These are phyloP conservation scores for Synergus laeviventris DNA, from an alignment of 2,888 invertebrate species.

Conservation along the genomic window DNA sequence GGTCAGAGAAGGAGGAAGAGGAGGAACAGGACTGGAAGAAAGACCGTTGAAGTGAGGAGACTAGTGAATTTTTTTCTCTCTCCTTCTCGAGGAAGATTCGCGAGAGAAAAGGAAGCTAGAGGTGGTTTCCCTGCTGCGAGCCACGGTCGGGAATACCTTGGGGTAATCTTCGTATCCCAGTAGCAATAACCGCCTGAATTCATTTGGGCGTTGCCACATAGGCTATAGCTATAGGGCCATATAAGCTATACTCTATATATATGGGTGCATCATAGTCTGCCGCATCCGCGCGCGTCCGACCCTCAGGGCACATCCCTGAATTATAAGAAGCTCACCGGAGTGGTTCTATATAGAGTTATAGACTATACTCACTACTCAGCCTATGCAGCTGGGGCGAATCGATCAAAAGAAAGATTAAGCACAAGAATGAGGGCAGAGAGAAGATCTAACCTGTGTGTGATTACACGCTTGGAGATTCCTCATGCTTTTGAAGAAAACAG, in stretches of 20 bases:
- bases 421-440: neutral
- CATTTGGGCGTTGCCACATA: slow-evolving; percentile 47
- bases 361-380: neutral
- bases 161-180: slow-evolving; percentile 43
- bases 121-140: slow-evolving; percentile 43
- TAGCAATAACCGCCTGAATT: slow-evolving; percentile 43
- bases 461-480: neutral
- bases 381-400: neutral
- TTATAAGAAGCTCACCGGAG: slow-evolving; percentile 20
- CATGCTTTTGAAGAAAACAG: neutral
- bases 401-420: neutral
- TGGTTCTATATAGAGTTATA: neutral
- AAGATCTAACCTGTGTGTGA: neutral
- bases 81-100: slow-evolving; percentile 32
- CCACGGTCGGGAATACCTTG: slow-evolving; percentile 42
- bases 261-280: slow-evolving; percentile 16
- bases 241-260: slow-evolving; percentile 4
- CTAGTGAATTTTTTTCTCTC: slow-evolving; percentile 36
- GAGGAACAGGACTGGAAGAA: slow-evolving; percentile 28
- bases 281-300: slow-evolving; percentile 16
- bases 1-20: slow-evolving; percentile 42
- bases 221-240: neutral
- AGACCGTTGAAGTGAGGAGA: slow-evolving; percentile 42
- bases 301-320: slow-evolving; percentile 33
- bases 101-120: slow-evolving; percentile 42